Conservation (phyloP, 2,888 invertebrate genomes). For the Meta bourneti region DNA sequence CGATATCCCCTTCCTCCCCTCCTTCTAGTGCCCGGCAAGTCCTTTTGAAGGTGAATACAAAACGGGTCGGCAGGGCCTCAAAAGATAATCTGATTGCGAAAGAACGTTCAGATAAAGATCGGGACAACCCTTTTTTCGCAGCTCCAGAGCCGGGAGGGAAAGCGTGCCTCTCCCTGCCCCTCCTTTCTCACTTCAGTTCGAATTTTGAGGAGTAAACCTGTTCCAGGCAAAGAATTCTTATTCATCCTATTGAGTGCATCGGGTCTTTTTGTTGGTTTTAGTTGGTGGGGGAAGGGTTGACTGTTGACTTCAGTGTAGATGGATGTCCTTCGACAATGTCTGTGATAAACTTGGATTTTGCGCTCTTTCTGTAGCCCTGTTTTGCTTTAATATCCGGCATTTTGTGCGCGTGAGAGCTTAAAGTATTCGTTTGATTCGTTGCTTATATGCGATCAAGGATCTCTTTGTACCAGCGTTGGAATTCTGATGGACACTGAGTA, state of each 20-base stretch:
- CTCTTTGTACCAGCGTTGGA: too few species aligned
- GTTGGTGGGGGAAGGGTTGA: too few species aligned
- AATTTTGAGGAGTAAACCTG: constrained; percentile 19
- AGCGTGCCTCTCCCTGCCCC: not conserved
- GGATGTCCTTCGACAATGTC: too few species aligned
- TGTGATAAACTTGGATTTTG: too few species aligned
- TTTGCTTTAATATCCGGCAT: too few species aligned
- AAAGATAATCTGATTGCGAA: constrained; percentile 71
- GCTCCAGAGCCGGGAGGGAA: constrained; percentile 32
- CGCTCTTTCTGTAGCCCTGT: too few species aligned
- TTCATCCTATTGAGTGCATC: not conserved
- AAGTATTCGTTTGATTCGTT: too few species aligned
- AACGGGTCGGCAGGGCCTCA: constrained; percentile 49
- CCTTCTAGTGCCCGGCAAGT: not conserved
- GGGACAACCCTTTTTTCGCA: constrained; percentile 73
- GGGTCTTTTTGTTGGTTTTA: not conserved
- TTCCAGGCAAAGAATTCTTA: constrained; percentile 8
- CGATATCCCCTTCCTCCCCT: not conserved
- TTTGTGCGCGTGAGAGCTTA: too few species aligned
- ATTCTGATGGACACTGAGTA: too few species aligned
- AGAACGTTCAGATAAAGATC: constrained; percentile 68
- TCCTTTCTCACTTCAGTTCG: not conserved
- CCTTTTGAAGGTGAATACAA: constrained; percentile 29
- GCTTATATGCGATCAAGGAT: too few species aligned
- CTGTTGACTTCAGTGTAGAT: too few species aligned